Evolutionary conservation across 2,113 vertebrate genomes (phyloP), one percentile per base, ranked within the genome.

Genomic region (Microcebus griseorufus): DNA sequence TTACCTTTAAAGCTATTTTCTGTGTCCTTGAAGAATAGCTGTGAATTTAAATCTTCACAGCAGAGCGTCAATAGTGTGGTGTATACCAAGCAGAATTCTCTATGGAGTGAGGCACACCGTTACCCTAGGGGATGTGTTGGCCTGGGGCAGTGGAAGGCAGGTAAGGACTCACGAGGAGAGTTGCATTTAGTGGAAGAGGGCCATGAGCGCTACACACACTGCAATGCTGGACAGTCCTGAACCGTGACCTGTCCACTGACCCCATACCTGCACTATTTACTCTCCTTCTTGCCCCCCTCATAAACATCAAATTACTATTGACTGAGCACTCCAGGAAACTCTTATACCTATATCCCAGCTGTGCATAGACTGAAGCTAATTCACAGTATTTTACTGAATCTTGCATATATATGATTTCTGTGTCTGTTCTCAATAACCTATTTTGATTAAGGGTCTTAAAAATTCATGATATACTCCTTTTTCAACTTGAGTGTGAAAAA

Each of bases 391-490:
- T 34, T 45, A 27, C 64, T 37, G 53, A 88, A 48, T 88, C 62
- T 69, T 95, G 45, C 53, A 81, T 90, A 55, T 78, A 60, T 78
- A 27, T 60, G 45, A 85, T 70, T 88, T 92, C 60, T 62, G 0
- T 93, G 45, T 76, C 39, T 42, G 65, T 83, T 39, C 60, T 94
- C 86, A 62, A 67, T 51, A 80, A 73, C n/a, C 55, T 39, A 2
- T 76, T 69, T 82, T 82, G 64, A 90, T 95, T 88, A 88, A 86
- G 51, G 58, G 84, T 37, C 72, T 97, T 93, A 88, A 89, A 92
- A 93, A 82, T 64, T 89, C 32, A 51, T 70, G 3, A 75, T 88
- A 55, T 64, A 14, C 51, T 80, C 55, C 34, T 79, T 79, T 37
- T 96, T 93, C 85, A 72, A 18, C 25, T 58, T 58, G 25, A 18